A percentile compares a stretch with the other conserved stretches of the same genome.
phyloP scores from a whole-genome alignment of 2,888 invertebrate genomes.

The Tetragonula carbonaria region DNA sequence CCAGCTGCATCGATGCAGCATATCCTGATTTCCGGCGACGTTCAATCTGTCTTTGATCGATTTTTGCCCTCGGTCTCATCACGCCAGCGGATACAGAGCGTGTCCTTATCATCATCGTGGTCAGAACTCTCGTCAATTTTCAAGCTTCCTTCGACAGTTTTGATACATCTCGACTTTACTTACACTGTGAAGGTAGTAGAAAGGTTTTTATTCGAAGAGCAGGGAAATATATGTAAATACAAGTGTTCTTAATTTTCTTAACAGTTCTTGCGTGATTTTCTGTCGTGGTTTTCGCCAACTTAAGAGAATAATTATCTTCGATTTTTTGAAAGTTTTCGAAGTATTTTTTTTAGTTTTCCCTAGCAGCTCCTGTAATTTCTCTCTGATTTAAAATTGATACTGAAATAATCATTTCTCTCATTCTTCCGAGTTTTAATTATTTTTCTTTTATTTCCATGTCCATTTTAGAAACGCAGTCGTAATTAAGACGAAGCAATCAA shows the following conservation, averaged over 20 bases:
- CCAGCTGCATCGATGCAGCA: conserved; percentile 31
- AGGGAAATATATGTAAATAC: not conserved
- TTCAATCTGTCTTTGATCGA: conserved; percentile 30
- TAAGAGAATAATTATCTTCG: too few relatives aligned
- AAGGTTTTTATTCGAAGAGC: not conserved
- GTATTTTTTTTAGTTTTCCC: too few relatives aligned
- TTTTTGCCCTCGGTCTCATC: conserved; percentile 28
- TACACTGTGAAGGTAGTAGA: not conserved
- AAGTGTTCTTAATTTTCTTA: not conserved
- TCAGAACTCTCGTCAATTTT: conserved; percentile 34
- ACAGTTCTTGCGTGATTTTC: too few relatives aligned
- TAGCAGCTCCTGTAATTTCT: too few relatives aligned
- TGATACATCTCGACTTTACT: not conserved
- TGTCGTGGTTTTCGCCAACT: too few relatives aligned
- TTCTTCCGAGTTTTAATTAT: too few relatives aligned
- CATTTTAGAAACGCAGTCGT: too few relatives aligned
- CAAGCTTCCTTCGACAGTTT: conserved; percentile 26
- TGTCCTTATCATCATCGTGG: conserved; percentile 43
- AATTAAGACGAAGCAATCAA: too few relatives aligned
- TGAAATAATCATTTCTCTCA: too few relatives aligned
- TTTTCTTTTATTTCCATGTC: too few relatives aligned
- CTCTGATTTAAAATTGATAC: too few relatives aligned
- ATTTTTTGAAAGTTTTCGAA: too few relatives aligned
- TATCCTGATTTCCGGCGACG: conserved; percentile 51
- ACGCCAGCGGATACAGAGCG: conserved; percentile 53